These are phyloP conservation scores for Hippocampus guttulatus DNA, from an alignment of 2,113 vertebrate species.

Conservation along the genomic window DNA sequence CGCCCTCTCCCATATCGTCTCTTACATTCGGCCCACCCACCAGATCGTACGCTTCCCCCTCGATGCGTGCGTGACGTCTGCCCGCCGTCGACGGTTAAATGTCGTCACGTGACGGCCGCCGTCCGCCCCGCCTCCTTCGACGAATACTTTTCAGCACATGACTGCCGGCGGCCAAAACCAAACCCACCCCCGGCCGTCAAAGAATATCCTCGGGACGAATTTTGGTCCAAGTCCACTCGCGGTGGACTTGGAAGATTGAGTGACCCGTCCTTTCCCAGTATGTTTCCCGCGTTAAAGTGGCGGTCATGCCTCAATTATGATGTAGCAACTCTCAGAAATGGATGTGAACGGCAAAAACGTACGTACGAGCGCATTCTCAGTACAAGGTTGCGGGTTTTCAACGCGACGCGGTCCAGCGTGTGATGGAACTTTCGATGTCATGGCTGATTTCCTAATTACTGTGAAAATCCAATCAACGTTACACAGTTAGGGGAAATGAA, in stretches of 20 bases:
- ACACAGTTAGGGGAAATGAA: conserved; percentile 7
- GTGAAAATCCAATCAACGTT: conserved; percentile 13
- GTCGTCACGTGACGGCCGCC: too few relatives aligned
- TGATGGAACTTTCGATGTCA: conserved; percentile 8
- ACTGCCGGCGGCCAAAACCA: too few relatives aligned
- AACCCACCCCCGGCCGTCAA: too few relatives aligned
- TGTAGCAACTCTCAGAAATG: conserved; percentile 18
- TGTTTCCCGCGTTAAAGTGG: conserved; percentile 27
- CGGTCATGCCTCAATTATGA: conserved; percentile 29
- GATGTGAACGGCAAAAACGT: not conserved
- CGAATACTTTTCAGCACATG: too few relatives aligned
- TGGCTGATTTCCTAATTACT: not conserved
- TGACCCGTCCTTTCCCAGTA: not conserved
- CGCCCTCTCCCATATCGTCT: too few relatives aligned
- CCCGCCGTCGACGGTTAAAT: too few relatives aligned
- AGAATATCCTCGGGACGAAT: too few relatives aligned
- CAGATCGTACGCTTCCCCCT: too few relatives aligned
- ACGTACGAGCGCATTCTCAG: not conserved
- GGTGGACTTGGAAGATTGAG: not conserved
- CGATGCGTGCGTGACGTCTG: too few relatives aligned
- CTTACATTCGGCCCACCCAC: too few relatives aligned
- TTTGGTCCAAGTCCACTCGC: too few relatives aligned
- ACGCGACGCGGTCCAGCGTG: conserved; percentile 18
- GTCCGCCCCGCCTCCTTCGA: too few relatives aligned
- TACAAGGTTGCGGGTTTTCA: conserved; percentile 1